phyloP scores from a whole-genome alignment of 2,113 vertebrate genomes.

The Xenus cinereus region DNA sequence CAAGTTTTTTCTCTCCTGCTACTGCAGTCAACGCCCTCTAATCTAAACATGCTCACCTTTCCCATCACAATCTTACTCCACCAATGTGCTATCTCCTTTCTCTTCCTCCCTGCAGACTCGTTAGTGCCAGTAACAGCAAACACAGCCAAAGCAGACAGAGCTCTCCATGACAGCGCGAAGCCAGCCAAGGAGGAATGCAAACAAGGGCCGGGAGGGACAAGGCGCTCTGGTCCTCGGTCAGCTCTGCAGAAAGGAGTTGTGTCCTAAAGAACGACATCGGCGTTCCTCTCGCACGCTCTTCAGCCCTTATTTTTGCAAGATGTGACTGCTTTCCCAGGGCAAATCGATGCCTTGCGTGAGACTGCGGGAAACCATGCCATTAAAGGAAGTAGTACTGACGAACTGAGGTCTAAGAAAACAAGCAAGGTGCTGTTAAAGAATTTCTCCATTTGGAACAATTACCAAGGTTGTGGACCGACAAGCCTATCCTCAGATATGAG shows the following conservation, averaged over 20 bases:
- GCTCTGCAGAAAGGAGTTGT: background rate
- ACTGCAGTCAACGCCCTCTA: background rate
- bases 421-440: background rate
- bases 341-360: background rate
- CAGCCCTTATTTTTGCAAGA: background rate
- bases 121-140: background rate
- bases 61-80: background rate
- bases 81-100: background rate
- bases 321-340: background rate
- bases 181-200: background rate
- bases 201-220: background rate
- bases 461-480: background rate
- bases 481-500: background rate
- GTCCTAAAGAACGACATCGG: background rate
- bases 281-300: accelerated
- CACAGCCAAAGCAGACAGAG: background rate
- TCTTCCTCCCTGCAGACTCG: background rate
- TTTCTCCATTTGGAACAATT: background rate
- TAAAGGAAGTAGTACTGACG: background rate
- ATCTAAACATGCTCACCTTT: background rate
- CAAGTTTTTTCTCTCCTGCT: background rate
- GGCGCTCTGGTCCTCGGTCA: background rate
- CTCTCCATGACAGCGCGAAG: background rate
- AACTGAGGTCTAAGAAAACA: background rate
- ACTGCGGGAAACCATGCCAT: background rate